Base-by-base conservation (phyloP, 2,113 vertebrate species). In the Jacana jacana region DNA sequence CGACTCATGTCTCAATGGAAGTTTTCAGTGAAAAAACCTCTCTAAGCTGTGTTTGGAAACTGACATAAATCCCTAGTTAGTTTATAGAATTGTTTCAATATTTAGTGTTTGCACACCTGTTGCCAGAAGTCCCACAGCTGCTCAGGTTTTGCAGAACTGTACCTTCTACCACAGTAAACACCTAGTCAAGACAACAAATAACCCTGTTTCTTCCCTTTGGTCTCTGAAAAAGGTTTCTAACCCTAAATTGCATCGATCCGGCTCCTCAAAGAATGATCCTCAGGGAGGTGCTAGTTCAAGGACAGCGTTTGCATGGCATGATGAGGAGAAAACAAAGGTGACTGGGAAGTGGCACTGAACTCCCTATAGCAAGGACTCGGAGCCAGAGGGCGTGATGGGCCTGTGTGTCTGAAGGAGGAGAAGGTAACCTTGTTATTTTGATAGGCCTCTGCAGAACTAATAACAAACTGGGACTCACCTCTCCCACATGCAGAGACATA, bases 251-350 rank as follows among this genome's bases (percentile, higher is more conserved):
- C n/a, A 20, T 24, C 12, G 22, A 39, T 40, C 9, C 33, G 11
- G 31, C 39, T 58, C 27, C 52, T 61, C 8, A 16, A 63, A 33
- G 20, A 30, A 18, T 22, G 20, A 27, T 8, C 35, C 52, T 37
- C 22, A 22, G 14, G 12, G 10, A 0, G 2, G 28, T 48, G 40
- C 19, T 63, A 13, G 13, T 3, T 54, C 4, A 3, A 3, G 46
- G 55, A 35, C 31, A 42, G 16, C 0, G 0, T 58, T 31, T 46
- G 28, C 17, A 10, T 0, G 1, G 37, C 9, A 1, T 5, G 27
- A 12, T 4, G 18, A 49, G 23, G 15, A 63, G 35, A 46, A 57
- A 22, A 33, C 20, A 11, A 9, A 14, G 33, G 16, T 4, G 8
- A 37, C 10, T 3, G 31, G 25, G 44, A 54, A 30, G 24, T 17